A percentile compares a stretch with the other conserved stretches of the same genome.
Evolutionary conservation across 2,888 invertebrate genomes (phyloP).

Genomic region (Masnerella sp.): DNA sequence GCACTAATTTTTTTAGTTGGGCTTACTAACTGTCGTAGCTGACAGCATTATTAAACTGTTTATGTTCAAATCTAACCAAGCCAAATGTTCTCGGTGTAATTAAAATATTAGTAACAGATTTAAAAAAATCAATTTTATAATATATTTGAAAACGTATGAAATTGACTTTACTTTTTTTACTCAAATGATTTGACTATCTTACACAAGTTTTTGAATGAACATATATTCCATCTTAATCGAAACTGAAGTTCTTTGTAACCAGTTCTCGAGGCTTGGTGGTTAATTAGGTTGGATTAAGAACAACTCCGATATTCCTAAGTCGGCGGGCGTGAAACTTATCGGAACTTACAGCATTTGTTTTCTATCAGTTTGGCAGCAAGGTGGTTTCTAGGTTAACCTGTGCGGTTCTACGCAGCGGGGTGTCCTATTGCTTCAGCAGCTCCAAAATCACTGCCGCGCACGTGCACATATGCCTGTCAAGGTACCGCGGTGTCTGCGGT

Average conservation of each 20-base stretch:
- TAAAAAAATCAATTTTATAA: too few species aligned
- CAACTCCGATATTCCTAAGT: constrained; percentile 25
- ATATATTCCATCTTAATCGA: constrained; percentile 1
- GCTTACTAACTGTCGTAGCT: too few species aligned
- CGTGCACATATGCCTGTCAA: constrained; percentile 21
- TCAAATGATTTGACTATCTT: too few species aligned
- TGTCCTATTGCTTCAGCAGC: constrained; percentile 66
- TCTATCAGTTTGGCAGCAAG: constrained; percentile 38
- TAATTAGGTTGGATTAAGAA: constrained; percentile 42
- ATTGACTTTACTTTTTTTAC: too few species aligned
- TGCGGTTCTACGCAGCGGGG: constrained; percentile 62
- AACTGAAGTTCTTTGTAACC: constrained; percentile 6
- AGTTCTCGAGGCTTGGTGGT: constrained; percentile 12
- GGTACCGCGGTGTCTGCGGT: constrained; percentile 35
- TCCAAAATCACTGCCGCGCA: constrained; percentile 64
- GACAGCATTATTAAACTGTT: too few species aligned
- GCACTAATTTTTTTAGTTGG: too few species aligned
- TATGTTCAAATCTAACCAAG: too few species aligned
- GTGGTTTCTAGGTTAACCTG: constrained; percentile 66
- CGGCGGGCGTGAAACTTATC: constrained; percentile 29
- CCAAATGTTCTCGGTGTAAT: too few species aligned
- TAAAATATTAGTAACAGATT: too few species aligned
- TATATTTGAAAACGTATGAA: too few species aligned
- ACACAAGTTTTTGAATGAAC: constrained; percentile 5
- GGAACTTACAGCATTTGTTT: constrained; percentile 38